A percentile compares a stretch with the other conserved stretches of the same genome.
phyloP scores from a whole-genome alignment of 2,113 vertebrate species.

The Xiphorhynchus elegans region DNA sequence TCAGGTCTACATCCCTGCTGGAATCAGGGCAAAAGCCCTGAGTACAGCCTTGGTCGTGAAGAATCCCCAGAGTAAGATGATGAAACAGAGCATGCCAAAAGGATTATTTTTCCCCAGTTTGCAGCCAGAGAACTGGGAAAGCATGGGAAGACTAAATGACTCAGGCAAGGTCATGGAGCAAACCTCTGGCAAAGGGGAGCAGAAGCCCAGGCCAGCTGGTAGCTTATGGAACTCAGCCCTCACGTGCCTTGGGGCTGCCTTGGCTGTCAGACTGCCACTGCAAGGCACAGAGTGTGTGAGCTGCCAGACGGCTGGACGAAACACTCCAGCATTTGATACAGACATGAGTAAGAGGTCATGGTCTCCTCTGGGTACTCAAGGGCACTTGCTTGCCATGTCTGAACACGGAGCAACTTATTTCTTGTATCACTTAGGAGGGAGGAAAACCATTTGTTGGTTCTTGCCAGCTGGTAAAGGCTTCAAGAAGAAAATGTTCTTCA shows the following conservation, averaged over 20 bases:
- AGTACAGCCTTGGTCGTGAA: neutral
- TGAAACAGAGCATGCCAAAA: neutral
- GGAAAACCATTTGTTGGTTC: neutral
- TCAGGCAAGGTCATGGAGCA: neutral
- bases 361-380: conserved; percentile 3
- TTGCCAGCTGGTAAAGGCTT: neutral
- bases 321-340: neutral
- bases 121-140: neutral
- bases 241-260: neutral
- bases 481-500: neutral
- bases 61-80: neutral
- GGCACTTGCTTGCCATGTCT: neutral
- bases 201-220: conserved; percentile 28
- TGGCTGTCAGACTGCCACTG: neutral
- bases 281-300: neutral
- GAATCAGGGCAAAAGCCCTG: neutral
- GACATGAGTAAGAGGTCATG: neutral
- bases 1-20: neutral
- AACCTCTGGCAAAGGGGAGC: conserved; percentile 13
- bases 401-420: neutral
- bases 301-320: neutral
- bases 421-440: neutral
- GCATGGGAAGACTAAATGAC: neutral
- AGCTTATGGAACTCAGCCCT: neutral
- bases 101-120: neutral